These are phyloP conservation scores for Hyperoplus lanceolatus DNA, from an alignment of 2,797 vertebrate species.

Conservation along the genomic window DNA sequence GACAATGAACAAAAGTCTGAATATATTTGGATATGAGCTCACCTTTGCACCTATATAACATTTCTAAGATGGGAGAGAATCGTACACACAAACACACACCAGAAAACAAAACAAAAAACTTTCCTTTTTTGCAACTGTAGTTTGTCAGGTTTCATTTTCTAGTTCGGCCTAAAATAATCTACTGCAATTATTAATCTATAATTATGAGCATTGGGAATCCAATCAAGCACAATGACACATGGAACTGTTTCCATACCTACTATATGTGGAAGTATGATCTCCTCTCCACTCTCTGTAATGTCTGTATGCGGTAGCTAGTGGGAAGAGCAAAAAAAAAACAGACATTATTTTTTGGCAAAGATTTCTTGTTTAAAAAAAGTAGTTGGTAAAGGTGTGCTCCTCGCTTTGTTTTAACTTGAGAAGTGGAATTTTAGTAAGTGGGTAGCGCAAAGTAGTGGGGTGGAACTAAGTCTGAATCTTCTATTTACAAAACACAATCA, in stretches of 20 bases:
- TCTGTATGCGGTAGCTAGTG: conserved; percentile 83
- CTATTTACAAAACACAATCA: too few species aligned
- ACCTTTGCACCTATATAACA: background rate
- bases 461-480: too few species aligned
- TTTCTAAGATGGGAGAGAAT: background rate
- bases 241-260: conserved; percentile 66
- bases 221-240: background rate
- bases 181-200: background rate
- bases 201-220: background rate
- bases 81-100: too few species aligned
- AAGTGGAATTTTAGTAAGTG: too few species aligned
- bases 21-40: background rate
- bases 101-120: background rate
- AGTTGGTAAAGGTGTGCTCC: too few species aligned
- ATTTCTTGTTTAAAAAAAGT: too few species aligned
- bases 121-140: background rate
- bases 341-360: background rate
- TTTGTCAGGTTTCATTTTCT: background rate
- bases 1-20: background rate
- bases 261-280: conserved; percentile 74
- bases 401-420: too few species aligned
- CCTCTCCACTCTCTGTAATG: conserved; percentile 70
- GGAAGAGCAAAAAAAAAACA: conserved; percentile 15
- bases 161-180: background rate
- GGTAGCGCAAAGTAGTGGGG: too few species aligned